phyloP scores from a whole-genome alignment of 2,888 invertebrate genomes.

The Rhagonycha lutea region DNA sequence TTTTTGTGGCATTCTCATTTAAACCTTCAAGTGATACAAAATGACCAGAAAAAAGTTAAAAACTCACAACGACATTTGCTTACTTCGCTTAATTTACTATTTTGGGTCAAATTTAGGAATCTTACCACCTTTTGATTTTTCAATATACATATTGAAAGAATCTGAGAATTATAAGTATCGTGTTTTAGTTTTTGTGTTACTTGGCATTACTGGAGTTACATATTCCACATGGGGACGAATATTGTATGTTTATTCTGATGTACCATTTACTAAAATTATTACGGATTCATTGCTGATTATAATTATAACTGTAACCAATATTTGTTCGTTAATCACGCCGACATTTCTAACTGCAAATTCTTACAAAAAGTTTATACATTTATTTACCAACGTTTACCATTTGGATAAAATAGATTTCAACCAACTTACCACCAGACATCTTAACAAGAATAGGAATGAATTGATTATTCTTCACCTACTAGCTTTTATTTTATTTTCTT shows the following conservation, averaged over 20 bases:
- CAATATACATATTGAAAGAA: neutral
- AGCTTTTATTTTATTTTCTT: neutral
- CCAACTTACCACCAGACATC: neutral
- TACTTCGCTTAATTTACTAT: neutral
- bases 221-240: neutral
- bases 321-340: neutral
- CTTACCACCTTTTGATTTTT: neutral
- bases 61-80: neutral
- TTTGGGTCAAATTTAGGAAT: neutral
- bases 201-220: neutral
- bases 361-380: neutral
- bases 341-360: neutral
- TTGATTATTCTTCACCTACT: neutral
- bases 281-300: neutral
- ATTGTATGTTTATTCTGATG: neutral
- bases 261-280: neutral
- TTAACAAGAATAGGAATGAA: neutral
- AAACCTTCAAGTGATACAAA: neutral
- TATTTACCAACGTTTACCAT: neutral
- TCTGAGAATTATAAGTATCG: neutral
- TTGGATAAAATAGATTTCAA: neutral
- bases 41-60: neutral
- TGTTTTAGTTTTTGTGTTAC: neutral
- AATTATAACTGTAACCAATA: neutral
- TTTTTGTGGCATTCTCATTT: neutral